Percentiles rank a stretch among this genome's conserved stretches.
Conservation (phyloP, 2,797 vertebrate genomes). For the Hoplostethus mediterraneus region DNA sequence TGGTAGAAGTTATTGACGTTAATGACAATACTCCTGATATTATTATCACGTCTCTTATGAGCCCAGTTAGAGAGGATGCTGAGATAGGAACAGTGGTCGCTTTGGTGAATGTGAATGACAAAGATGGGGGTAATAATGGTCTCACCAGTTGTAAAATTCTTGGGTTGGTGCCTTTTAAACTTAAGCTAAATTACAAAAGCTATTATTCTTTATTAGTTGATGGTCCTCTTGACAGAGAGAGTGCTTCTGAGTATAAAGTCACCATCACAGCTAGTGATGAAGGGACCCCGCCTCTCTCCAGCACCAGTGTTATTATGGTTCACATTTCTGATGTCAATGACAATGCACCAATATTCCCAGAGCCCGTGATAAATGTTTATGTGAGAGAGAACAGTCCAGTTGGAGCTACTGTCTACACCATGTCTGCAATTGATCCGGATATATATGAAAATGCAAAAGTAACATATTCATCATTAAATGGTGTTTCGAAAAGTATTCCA, state of each 20-base stretch:
- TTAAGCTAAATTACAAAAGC: constrained; percentile 75
- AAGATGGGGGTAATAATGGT: constrained; percentile 79
- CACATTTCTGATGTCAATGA: constrained; percentile 84
- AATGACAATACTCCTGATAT: constrained; percentile 79
- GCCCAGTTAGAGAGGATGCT: constrained; percentile 75
- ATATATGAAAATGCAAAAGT: constrained; percentile 74
- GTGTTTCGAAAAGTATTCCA: constrained; percentile 30
- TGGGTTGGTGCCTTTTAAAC: constrained; percentile 67
- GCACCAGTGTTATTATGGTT: constrained; percentile 58
- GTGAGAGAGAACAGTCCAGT: constrained; percentile 82
- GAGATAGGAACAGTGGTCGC: constrained; percentile 75
- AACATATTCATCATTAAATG: constrained; percentile 67
- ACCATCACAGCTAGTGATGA: constrained; percentile 71
- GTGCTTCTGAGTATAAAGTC: constrained; percentile 62
- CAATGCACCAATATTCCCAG: constrained; percentile 77
- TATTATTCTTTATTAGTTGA: constrained; percentile 77
- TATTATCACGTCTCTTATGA: constrained; percentile 71
- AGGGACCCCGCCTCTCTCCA: constrained; percentile 75
- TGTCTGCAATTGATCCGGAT: constrained; percentile 78
- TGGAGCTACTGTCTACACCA: constrained; percentile 70
- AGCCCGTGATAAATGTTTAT: constrained; percentile 70
- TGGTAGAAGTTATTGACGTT: constrained; percentile 77
- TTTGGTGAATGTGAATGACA: constrained; percentile 76
- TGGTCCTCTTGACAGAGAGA: constrained; percentile 76
- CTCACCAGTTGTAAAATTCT: constrained; percentile 54